Percentiles rank a stretch among this genome's conserved stretches.
These are phyloP conservation scores for Sinodicranocentrus sp. DNA, from an alignment of 2,888 invertebrate genomes.

Conservation along the genomic window DNA sequence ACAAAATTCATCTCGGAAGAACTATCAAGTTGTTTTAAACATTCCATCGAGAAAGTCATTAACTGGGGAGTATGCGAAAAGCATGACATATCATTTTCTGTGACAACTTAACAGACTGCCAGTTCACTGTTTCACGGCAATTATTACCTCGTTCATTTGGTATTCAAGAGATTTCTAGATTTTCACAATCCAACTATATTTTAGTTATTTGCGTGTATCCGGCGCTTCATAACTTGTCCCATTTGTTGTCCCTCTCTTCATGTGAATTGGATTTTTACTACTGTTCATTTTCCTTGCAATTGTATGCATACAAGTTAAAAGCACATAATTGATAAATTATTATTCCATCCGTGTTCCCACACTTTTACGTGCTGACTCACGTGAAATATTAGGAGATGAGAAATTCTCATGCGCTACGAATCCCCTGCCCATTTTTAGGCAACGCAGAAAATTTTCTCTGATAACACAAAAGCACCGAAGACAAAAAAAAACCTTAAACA, in stretches of 20 bases:
- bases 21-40: no score
- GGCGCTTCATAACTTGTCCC: background rate
- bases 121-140: constrained; percentile 55
- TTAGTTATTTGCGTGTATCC: constrained; percentile 57
- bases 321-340: constrained; percentile 38
- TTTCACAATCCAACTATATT: constrained; percentile 22
- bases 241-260: no score
- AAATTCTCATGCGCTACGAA: constrained; percentile 55
- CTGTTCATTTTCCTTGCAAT: constrained; percentile 17
- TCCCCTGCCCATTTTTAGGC: constrained; percentile 59
- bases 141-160: no score
- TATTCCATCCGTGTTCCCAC: constrained; percentile 48
- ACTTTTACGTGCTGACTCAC: constrained; percentile 26
- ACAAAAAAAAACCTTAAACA: background rate
- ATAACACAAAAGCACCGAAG: background rate
- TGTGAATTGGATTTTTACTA: constrained; percentile 33
- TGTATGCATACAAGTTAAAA: background rate
- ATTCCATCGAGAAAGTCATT: no score
- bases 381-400: constrained; percentile 1
- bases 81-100: no score
- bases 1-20: no score
- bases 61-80: no score
- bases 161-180: background rate
- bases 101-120: no score
- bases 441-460: constrained; percentile 36